A percentile compares a stretch with the other conserved stretches of the same genome.
Evolutionary conservation across 1,140 invertebrate genomes (phyloP).

Genomic region (Physella acuta): DNA sequence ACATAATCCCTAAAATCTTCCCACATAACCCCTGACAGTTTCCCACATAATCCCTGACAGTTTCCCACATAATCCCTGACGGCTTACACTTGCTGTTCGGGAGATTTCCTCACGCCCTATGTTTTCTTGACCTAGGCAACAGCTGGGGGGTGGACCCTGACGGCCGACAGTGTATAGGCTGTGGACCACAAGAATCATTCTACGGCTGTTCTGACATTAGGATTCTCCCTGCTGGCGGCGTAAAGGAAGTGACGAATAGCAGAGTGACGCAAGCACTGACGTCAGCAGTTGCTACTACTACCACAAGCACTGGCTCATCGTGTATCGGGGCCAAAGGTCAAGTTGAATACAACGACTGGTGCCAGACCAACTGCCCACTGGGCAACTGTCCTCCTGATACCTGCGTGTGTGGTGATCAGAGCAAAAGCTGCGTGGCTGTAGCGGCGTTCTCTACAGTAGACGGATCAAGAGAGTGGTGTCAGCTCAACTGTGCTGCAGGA

Average conservation of each 20-base stretch:
- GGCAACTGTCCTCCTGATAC: slow-evolving; percentile 11
- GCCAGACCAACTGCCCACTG: slow-evolving; percentile 11
- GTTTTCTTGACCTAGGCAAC: no score
- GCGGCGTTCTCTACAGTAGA: not conserved
- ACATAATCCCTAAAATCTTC: no score
- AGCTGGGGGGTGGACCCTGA: slow-evolving; percentile 8
- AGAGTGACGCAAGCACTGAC: no score
- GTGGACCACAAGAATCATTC: slow-evolving; percentile 7
- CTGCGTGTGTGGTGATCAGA: not conserved
- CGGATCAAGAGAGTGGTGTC: not conserved
- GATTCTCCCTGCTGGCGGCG: no score
- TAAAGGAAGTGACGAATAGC: no score
- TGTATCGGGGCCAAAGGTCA: not conserved
- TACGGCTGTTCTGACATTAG: slow-evolving; percentile 12
- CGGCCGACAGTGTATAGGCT: not conserved
- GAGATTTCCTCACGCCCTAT: no score
- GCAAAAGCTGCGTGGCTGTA: not conserved
- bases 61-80: no score
- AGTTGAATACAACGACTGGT: slow-evolving; percentile 11
- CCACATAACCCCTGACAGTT: no score
- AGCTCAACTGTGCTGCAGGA: slow-evolving; percentile 9
- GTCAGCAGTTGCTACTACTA: no score
- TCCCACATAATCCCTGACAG: no score
- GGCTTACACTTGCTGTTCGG: no score
- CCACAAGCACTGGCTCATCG: no score